Base-by-base conservation (phyloP, 2,888 invertebrate species). In the Catocala fraxini region DNA sequence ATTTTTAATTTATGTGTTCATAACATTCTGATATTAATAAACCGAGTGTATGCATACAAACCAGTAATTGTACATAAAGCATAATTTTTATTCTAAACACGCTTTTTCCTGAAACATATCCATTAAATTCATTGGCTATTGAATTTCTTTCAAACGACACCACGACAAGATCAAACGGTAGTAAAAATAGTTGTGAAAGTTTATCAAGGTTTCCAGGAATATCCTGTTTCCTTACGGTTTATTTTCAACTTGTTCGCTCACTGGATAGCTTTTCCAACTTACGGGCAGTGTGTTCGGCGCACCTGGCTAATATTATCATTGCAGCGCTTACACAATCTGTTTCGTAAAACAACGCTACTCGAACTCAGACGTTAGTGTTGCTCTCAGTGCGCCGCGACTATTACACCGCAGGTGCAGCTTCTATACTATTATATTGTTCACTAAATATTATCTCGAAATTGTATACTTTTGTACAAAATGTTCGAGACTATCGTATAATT, bases 271-370 rank as follows among this genome's bases (percentile, higher is more conserved):
- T 10, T 10, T 0, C 11, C 4, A 41, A 11, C 48, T 13, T 6
- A 2, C 5, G 11, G 6, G 0, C 72, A 4, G 55, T 75, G 41
- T 63, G 65, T 75, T 11, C 4, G 5, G 34, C 7, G 6, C 10
- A 11, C 15, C 35, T 70, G 45, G 56, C 58, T 75, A 74, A 66
- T 56, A 39, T 62, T 51, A 58, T 60, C 51, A 59, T 63, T 59
- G 53, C 58, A 59, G 54, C 51, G 65, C 48, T 68, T 39, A 63
- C 53, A 72, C 57, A 69, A 65, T 51, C 59, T 66, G 48, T 58
- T 49, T 10, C 43, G 42, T 47, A 39, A 48, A 53, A 54, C 53
- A 45, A 48, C 43, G 46, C 47, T 6, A 35, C 11, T 45, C 33
- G 34, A 51, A 45, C 43, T 42, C 41, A 33, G 42, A 46, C 42